These are phyloP conservation scores for Drepana arcuata DNA, from an alignment of 1,140 invertebrate species.

Conservation along the genomic window DNA sequence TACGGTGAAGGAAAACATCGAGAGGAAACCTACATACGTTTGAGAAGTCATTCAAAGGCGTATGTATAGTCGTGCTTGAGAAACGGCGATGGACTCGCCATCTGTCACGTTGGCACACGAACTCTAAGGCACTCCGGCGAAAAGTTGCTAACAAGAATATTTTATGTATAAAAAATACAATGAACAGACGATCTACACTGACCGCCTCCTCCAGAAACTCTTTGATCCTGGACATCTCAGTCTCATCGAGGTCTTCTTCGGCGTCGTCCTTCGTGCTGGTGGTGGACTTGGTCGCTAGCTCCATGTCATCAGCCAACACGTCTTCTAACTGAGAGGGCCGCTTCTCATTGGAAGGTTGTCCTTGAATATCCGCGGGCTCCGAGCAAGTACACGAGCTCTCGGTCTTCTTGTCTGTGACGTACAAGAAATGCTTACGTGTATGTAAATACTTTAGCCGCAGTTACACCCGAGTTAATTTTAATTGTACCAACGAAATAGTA, in stretches of 20 bases:
- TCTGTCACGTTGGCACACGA: too few relatives aligned
- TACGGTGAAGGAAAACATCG: too few relatives aligned
- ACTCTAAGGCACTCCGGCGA: too few relatives aligned
- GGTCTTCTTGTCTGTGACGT: constrained; percentile 42
- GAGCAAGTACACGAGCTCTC: constrained; percentile 33
- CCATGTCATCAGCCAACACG: constrained; percentile 19
- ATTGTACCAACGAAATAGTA: too few relatives aligned
- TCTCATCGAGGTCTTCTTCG: constrained; percentile 52
- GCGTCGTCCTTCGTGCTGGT: constrained; percentile 41
- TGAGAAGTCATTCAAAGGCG: too few relatives aligned
- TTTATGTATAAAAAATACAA: not conserved
- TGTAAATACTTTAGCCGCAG: too few relatives aligned
- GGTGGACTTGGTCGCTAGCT: constrained; percentile 27
- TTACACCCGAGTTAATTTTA: too few relatives aligned
- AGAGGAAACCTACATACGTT: too few relatives aligned
- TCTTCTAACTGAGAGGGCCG: constrained; percentile 26
- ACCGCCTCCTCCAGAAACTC: constrained; percentile 58
- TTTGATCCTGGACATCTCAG: constrained; percentile 46
- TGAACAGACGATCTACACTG: constrained; percentile 12
- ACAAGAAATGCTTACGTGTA: too few relatives aligned
- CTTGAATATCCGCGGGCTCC: constrained; percentile 23
- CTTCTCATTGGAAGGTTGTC: constrained; percentile 14
- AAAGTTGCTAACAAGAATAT: too few relatives aligned
- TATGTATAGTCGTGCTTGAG: too few relatives aligned
- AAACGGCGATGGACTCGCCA: too few relatives aligned